phyloP scores from a whole-genome alignment of 1,140 invertebrate genomes.

The Drosophila mauritiana region DNA sequence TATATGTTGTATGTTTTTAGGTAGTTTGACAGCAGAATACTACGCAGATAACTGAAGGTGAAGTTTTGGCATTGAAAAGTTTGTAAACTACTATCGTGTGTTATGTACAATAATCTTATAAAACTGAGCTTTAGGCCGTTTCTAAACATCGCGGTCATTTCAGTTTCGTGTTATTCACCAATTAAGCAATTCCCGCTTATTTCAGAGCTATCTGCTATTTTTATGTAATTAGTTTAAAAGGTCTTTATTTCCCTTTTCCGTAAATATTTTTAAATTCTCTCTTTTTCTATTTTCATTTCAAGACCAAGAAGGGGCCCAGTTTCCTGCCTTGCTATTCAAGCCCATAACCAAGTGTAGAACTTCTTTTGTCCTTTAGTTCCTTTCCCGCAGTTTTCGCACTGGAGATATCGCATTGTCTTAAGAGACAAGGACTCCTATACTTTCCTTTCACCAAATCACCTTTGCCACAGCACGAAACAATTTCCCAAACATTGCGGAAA shows the following conservation, averaged over 20 bases:
- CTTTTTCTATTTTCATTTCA: neutral
- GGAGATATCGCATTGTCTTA: conserved; percentile 43
- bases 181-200: too few species aligned
- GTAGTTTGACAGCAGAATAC: neutral
- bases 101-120: neutral
- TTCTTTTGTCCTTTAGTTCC: conserved; percentile 25
- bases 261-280: neutral
- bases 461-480: conserved; percentile 16
- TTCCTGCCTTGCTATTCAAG: neutral
- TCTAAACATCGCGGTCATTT: neutral
- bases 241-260: neutral
- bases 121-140: neutral
- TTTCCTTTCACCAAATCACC: conserved; percentile 7
- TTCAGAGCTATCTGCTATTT: neutral
- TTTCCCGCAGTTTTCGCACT: conserved; percentile 5
- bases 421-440: conserved; percentile 13
- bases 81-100: neutral
- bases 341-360: conserved; percentile 1
- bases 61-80: conserved; percentile 8
- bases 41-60: neutral
- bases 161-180: too few species aligned
- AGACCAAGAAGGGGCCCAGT: neutral
- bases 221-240: neutral
- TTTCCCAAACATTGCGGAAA: neutral
- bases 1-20: neutral